Percentiles rank a stretch among this genome's conserved stretches.
Conservation (phyloP, 2,888 invertebrate species). For the Chrysomela aeneicollis region DNA sequence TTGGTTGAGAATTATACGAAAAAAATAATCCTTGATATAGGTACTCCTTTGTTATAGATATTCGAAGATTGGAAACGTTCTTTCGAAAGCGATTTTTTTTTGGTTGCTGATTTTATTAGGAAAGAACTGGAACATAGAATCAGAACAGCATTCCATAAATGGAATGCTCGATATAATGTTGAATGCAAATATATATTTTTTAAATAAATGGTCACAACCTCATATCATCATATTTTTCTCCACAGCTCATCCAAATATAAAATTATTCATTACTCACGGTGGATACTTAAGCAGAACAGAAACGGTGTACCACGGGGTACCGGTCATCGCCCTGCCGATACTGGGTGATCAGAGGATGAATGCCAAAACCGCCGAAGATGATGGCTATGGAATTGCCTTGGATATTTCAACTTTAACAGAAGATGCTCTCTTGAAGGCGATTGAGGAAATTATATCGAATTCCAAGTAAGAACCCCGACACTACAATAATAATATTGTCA, state of each 20-base stretch:
- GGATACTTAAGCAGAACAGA: constrained; percentile 46
- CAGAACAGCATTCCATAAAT: no score
- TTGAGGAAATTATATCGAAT: constrained; percentile 19
- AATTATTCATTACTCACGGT: constrained; percentile 46
- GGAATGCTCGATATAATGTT: no score
- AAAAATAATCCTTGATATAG: no score
- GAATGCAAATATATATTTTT: no score
- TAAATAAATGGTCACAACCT: no score
- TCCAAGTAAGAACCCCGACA: constrained; percentile 28
- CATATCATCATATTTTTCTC: neutral
- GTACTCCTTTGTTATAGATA: no score
- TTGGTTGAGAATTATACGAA: no score
- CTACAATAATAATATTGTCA: no score
- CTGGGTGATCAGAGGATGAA: constrained; percentile 45
- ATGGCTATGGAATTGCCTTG: constrained; percentile 15
- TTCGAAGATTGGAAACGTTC: no score
- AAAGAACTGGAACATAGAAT: no score
- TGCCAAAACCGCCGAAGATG: constrained; percentile 23
- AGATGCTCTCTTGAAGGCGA: neutral
- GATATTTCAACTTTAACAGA: constrained; percentile 14
- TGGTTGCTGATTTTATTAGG: no score
- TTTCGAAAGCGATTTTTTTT: no score
- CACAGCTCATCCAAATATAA: constrained; percentile 39
- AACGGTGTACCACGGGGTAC: constrained; percentile 44
- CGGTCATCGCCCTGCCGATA: constrained; percentile 46